Conservation (phyloP, 2,888 invertebrate genomes). For the Calameuta pallipes region DNA sequence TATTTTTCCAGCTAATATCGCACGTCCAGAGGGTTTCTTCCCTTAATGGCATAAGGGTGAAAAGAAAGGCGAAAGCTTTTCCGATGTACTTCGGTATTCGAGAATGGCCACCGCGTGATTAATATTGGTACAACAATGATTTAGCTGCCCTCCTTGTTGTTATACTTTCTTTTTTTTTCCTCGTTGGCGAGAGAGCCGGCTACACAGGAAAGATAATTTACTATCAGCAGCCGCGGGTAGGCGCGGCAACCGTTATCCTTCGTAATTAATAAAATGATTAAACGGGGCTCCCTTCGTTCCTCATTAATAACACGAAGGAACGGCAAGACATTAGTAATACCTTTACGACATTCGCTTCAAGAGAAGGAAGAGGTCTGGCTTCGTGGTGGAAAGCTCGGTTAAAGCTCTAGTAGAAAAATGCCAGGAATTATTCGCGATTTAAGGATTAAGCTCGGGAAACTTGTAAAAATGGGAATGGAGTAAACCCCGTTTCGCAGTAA, state of each 20-base stretch:
- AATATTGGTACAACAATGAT: slow-evolving; percentile 19
- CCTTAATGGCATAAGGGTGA: no score
- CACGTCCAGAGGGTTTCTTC: no score
- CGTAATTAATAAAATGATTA: slow-evolving; percentile 55
- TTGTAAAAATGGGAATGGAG: no score
- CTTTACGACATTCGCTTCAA: slow-evolving; percentile 28
- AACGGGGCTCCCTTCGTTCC: slow-evolving; percentile 40
- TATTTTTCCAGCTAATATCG: no score
- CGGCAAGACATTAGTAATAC: slow-evolving; percentile 39
- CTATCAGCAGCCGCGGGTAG: slow-evolving; percentile 27
- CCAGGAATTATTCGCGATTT: no score
- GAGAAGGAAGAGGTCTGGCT: no score
- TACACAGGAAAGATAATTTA: slow-evolving; percentile 39
- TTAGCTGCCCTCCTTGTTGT: slow-evolving; percentile 10
- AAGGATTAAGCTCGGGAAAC: no score
- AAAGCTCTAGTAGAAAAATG: no score
- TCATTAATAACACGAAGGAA: slow-evolving; percentile 43
- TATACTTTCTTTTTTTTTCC: slow-evolving; percentile 1
- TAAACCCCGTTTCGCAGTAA: no score
- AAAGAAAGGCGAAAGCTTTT: no score
- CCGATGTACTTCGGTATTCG: no score
- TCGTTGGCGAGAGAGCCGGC: background rate
- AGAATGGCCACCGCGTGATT: slow-evolving; percentile 9
- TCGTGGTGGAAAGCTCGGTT: no score
- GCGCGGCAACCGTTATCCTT: slow-evolving; percentile 38